Base-by-base conservation (phyloP, 1,140 invertebrate species). In the Drosophila simulans region DNA sequence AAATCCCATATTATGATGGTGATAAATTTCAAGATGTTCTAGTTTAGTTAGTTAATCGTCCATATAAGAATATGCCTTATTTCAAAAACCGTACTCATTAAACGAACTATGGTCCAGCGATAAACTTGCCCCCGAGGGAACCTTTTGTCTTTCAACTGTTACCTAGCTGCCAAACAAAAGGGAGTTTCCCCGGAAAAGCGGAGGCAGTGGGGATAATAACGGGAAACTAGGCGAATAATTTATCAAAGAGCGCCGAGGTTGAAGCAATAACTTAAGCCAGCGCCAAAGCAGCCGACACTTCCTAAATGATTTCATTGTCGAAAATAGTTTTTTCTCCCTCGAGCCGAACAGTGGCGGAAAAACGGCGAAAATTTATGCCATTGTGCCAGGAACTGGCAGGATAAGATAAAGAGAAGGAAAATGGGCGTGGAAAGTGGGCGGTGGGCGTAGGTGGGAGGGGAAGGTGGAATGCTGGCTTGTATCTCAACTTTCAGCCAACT, bases 221-320 rank as follows among this genome's bases (percentile, higher is more conserved):
- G 40, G 34, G 58, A 62, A 49, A 74, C 51, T 35, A 40, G 40
- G 22, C 58, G 60, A 73, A 88, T 86, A 79, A 88, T 86, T 88
- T 83, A 88, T 86, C 83, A 89, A 89, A 77, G 84, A 88, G 45
- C 81, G 81, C 53, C 43, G 69, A 81, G 77, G 58, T 63, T 42
- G 59, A 42, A 53, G 78, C 69, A 59, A 74, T 80, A 85, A 80
- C 58, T 85, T 65, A 66, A 35, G 75, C 53, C 48, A 68, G 53
- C 65, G 69, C 42, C 65, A 52, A 52, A 51, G 43, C 63, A 48
- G 40, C 68, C 85, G 76, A 85, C 85, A 90, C 80, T 77, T 77
- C 64, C 68, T 80, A 80, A 90, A 88, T 90, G 80, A 89, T 77
- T 90, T 88, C 85, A 85, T 84, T 84, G 80, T 77, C 72, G 62